phyloP scores from a whole-genome alignment of 37 sponge, comb jelly and placozoan genomes.

The Axinella damicornis region DNA sequence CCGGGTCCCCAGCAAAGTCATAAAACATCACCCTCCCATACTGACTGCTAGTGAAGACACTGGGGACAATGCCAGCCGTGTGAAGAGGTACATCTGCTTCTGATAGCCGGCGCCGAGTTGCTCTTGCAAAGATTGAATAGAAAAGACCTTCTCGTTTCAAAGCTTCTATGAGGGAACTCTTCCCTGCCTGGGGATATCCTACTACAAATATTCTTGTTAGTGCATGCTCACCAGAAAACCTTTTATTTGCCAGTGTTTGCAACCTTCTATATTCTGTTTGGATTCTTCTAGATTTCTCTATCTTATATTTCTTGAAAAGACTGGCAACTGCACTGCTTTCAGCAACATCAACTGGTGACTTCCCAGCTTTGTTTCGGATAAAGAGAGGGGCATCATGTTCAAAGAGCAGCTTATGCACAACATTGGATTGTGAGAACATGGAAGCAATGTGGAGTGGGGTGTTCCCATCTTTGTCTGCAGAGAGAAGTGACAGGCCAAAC shows the following conservation, averaged over 20 bases:
- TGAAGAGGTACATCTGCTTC: conserved; percentile 21
- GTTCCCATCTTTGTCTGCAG: conserved; percentile 7
- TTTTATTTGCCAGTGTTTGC: background rate
- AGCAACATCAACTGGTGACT: conserved; percentile 25
- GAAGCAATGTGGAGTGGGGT: conserved; percentile 21
- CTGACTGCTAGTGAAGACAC: background rate
- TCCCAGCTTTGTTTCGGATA: conserved; percentile 3
- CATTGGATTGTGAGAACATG: background rate
- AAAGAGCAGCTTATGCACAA: background rate
- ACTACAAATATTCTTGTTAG: conserved; percentile 19
- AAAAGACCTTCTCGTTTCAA: conserved; percentile 18
- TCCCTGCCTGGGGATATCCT: conserved; percentile 55
- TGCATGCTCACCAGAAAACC: background rate
- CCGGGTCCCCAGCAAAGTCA: conserved; percentile 66
- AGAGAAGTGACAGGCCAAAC: background rate
- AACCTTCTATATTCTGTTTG: background rate
- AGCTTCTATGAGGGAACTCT: conserved; percentile 62
- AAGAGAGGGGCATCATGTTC: conserved; percentile 20
- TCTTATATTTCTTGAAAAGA: background rate
- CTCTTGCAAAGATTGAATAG: background rate
- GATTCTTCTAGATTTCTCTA: background rate
- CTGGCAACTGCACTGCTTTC: background rate
- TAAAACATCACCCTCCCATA: conserved; percentile 39
- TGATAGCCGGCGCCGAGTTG: background rate
- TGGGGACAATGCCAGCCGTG: conserved; percentile 59